Base-by-base conservation (phyloP, 2,113 vertebrate species). In the Pterophyllum scalare region DNA sequence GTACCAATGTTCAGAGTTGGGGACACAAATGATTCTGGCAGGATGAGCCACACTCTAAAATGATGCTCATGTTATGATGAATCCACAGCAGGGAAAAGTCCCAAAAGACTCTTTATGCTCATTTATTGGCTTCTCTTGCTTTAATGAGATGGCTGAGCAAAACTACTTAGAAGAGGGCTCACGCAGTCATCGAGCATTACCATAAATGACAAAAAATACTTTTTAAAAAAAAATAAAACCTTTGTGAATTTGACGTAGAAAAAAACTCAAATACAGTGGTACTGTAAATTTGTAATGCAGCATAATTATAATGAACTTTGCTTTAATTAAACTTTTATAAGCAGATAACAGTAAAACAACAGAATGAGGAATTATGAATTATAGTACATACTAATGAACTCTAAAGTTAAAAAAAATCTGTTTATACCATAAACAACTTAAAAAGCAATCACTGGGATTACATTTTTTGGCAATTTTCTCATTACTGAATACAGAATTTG, bases 11-110 rank as follows among this genome's bases (percentile, higher is more conserved):
- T 33, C 11, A 24, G 79, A 64, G 81, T 79, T 54, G 61, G 75
- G 82, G 70, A 81, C 59, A 70, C 62, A 40, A 82, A 84, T 61
- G 56, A 40, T 72, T 40, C 56, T 62, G 78, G 40, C 59, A 65
- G 61, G 35, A 80, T 24, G 35, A 82, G 61, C 17, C 61, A 20
- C 62, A 31, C 54, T 43, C 24, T 22, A 58, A 59, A 54, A 54
- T 59, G 6, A 77, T 57, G 64, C 33, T 60, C 15, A 54, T 24
- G 43, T 60, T 70, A 31, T 38, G 49, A 59, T 62, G 67, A 67
- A 64, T 24, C 8, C 14, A 10, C 67, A 28, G 61, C 33, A 43
- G 33, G 65, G 26, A 40, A 74, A 40, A 62, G 56, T 19, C 59
- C 59, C n/a, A 58, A 59, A 78, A 52, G 9, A 19, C 6, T 24